Conservation (phyloP, 2,113 vertebrate genomes). For the Campylorhamphus procurvoides region DNA sequence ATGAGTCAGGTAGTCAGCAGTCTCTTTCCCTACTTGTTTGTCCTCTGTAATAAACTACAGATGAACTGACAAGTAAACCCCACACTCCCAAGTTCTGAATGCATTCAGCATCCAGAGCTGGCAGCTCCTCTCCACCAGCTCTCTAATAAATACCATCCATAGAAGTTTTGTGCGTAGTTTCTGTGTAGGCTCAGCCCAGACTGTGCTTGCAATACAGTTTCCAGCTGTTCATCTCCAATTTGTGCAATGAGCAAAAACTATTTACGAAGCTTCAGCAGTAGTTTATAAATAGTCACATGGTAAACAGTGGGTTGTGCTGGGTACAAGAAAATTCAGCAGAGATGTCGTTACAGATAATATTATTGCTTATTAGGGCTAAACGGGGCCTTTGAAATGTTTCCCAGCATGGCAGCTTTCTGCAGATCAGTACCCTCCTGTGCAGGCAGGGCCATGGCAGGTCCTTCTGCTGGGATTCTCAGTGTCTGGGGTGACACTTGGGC, state of each 20-base stretch:
- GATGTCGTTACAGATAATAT: not conserved
- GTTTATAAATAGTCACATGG: constrained; percentile 62
- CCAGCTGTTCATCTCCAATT: constrained; percentile 71
- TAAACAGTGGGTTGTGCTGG: constrained; percentile 29
- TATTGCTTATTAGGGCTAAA: constrained; percentile 1
- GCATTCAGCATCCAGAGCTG: not conserved
- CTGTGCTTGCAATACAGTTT: constrained; percentile 49
- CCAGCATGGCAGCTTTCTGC: not conserved
- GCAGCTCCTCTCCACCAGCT: constrained; percentile 1
- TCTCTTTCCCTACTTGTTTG: not conserved
- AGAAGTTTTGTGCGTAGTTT: constrained; percentile 60
- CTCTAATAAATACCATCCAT: constrained; percentile 61
- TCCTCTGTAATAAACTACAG: constrained; percentile 18
- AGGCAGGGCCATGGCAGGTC: not conserved
- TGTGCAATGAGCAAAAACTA: constrained; percentile 55
- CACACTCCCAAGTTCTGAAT: not conserved
- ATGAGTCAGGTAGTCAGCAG: not conserved
- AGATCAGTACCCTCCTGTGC: not conserved
- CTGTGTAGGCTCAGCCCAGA: constrained; percentile 54
- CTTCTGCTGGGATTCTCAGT: not conserved
- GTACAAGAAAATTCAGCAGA: constrained; percentile 2
- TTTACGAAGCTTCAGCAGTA: constrained; percentile 8
- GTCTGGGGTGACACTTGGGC: fast-evolving
- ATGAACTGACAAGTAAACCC: not conserved
- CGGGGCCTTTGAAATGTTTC: not conserved